These are phyloP conservation scores for Synergus japonicus DNA, from an alignment of 2,888 invertebrate genomes.

Conservation along the genomic window DNA sequence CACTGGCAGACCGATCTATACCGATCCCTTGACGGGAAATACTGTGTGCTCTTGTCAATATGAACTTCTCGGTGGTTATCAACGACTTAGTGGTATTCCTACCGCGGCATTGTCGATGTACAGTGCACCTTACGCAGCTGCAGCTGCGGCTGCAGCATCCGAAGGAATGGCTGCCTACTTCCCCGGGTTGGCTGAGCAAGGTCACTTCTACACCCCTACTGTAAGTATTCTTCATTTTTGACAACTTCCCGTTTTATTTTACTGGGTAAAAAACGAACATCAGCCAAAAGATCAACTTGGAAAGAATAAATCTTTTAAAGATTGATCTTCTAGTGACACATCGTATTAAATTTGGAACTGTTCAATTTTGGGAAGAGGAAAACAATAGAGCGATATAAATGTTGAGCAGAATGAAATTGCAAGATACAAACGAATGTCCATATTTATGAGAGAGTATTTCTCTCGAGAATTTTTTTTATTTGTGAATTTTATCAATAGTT, in stretches of 20 bases:
- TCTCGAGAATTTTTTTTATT: neutral
- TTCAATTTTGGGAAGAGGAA: neutral
- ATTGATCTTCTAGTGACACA: too few relatives aligned
- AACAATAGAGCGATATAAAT: neutral
- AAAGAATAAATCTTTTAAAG: too few relatives aligned
- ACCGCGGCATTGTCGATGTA: conserved; percentile 85
- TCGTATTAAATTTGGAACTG: too few relatives aligned
- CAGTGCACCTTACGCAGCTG: conserved; percentile 85
- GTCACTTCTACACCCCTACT: conserved; percentile 90
- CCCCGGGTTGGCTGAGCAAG: conserved; percentile 90
- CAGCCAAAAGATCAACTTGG: too few relatives aligned
- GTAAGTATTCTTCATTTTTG: conserved; percentile 80
- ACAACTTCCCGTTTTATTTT: conserved; percentile 11
- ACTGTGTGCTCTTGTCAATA: conserved; percentile 94
- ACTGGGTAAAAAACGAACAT: neutral
- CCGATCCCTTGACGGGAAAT: conserved; percentile 92
- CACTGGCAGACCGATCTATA: conserved; percentile 93
- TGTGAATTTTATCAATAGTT: neutral
- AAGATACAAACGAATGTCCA: neutral
- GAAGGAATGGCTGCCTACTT: conserved; percentile 92
- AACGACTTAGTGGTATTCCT: conserved; percentile 87
- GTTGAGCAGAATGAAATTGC: neutral
- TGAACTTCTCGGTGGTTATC: conserved; percentile 89
- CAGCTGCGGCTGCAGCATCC: conserved; percentile 79
- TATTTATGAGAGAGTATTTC: neutral